Conservation (phyloP, 2,888 invertebrate species). For the Himalopsyche tibetana region DNA sequence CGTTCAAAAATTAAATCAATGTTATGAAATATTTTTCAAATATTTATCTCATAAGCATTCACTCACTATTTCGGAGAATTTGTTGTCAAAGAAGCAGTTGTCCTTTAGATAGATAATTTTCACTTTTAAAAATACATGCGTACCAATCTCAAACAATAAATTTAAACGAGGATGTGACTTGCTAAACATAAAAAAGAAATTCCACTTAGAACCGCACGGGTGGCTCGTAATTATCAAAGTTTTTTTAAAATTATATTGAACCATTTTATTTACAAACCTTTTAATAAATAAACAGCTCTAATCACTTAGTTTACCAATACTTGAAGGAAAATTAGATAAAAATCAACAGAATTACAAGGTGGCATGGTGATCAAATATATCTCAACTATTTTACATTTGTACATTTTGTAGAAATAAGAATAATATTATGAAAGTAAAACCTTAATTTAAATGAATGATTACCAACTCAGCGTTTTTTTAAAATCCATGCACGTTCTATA, state of each 20-base stretch:
- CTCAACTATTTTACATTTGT: too few species aligned
- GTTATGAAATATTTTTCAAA: constrained; percentile 4
- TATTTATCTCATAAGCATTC: background rate
- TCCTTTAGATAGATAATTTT: background rate
- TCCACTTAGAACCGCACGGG: constrained; percentile 11
- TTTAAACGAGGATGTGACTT: constrained; percentile 31
- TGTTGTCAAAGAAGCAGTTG: background rate
- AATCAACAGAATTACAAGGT: too few species aligned
- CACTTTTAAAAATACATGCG: constrained; percentile 32
- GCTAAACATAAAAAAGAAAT: constrained; percentile 38
- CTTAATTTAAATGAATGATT: too few species aligned
- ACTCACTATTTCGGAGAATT: background rate
- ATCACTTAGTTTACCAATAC: too few species aligned
- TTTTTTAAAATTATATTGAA: background rate
- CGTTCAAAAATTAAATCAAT: background rate
- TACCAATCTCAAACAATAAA: constrained; percentile 22
- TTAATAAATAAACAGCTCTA: too few species aligned
- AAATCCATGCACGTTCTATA: too few species aligned
- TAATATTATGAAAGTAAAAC: too few species aligned
- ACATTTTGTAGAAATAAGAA: too few species aligned
- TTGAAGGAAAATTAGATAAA: too few species aligned
- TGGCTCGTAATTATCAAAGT: background rate
- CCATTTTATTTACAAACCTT: too few species aligned
- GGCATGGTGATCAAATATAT: too few species aligned
- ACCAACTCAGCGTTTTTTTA: too few species aligned